These are phyloP conservation scores for Lophotis ruficrista DNA, from an alignment of 2,113 vertebrate species.

Conservation along the genomic window DNA sequence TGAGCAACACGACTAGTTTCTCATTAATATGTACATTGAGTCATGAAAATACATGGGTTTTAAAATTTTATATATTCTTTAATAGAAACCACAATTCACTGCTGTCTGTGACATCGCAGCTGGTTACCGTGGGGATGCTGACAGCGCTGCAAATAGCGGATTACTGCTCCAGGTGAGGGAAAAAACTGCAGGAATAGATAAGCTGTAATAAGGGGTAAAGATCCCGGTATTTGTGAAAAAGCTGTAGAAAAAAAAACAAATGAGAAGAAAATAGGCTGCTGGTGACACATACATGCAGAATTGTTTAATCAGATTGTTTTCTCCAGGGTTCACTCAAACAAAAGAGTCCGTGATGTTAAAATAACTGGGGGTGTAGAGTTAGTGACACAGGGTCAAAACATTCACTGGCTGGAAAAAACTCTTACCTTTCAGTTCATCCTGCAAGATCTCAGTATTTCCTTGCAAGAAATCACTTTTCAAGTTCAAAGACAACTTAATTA, in stretches of 20 bases:
- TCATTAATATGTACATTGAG: not conserved
- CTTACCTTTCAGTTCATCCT: not conserved
- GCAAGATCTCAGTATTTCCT: not conserved
- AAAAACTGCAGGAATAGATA: slow-evolving; percentile 15
- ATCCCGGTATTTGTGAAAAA: slow-evolving; percentile 13
- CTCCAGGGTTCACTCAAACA: not conserved
- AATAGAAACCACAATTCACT: not conserved
- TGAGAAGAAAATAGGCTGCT: not conserved
- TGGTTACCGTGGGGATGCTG: slow-evolving; percentile 16
- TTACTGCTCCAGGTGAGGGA: slow-evolving; percentile 23
- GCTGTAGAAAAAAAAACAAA: not conserved
- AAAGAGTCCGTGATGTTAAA: not conserved
- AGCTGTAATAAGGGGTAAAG: slow-evolving; percentile 14
- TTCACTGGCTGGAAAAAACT: not conserved
- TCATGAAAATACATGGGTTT: not conserved
- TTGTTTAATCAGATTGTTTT: not conserved
- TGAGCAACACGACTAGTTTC: not conserved
- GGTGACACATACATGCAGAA: not conserved
- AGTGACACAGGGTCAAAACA: not conserved
- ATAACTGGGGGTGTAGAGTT: not conserved
- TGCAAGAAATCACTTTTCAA: not conserved
- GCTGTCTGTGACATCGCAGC: not conserved
- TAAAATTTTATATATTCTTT: not conserved
- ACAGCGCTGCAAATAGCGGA: slow-evolving; percentile 28
- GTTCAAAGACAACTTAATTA: not conserved